A percentile compares a stretch with the other conserved stretches of the same genome.
phyloP scores from a whole-genome alignment of 2,113 vertebrate genomes.

The Charadrius vociferus region DNA sequence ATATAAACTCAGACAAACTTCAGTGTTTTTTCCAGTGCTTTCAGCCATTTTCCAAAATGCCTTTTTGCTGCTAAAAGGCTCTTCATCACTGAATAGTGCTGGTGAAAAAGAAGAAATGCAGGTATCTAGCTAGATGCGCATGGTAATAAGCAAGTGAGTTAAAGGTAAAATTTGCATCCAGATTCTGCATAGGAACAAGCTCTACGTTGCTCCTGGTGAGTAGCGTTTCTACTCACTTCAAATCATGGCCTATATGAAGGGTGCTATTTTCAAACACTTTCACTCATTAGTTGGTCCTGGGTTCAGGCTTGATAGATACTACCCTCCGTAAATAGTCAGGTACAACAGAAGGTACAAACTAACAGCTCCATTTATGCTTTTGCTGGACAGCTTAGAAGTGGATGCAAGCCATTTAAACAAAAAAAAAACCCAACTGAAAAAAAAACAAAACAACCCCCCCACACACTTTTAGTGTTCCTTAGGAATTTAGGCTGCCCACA shows the following conservation, averaged over 20 bases:
- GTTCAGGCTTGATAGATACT: background rate
- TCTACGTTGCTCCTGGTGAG: background rate
- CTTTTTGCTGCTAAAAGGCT: background rate
- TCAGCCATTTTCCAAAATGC: background rate
- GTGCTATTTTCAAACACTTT: background rate
- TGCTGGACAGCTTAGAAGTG: background rate
- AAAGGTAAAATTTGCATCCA: background rate
- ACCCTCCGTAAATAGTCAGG: background rate
- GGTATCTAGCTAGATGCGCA: background rate
- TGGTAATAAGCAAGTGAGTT: background rate
- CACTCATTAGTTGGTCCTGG: background rate
- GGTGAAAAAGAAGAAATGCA: background rate
- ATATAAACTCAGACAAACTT: background rate
- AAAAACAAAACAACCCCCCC: background rate
- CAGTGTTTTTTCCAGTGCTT: constrained; percentile 1
- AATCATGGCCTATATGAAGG: background rate
- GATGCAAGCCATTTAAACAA: background rate
- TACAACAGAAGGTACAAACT: background rate
- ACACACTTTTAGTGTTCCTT: background rate
- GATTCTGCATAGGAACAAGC: background rate
- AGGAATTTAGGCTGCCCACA: background rate
- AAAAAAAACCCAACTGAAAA: background rate
- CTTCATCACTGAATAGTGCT: background rate
- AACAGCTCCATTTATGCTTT: background rate
- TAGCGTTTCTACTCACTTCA: background rate